phyloP scores from a whole-genome alignment of 2,888 invertebrate genomes.

The Trachelus troglodyta region DNA sequence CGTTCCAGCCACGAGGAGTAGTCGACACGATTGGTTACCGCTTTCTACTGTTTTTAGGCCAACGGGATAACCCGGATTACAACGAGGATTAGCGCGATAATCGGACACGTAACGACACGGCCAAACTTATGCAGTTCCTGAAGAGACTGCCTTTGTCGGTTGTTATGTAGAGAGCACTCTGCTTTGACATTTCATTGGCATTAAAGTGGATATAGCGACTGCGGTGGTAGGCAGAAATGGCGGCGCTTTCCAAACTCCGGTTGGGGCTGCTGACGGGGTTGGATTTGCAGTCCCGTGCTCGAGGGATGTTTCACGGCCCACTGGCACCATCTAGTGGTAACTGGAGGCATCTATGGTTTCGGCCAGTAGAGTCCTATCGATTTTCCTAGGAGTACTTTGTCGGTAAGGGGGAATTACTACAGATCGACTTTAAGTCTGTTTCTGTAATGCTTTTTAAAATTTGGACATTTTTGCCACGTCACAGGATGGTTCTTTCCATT shows the following conservation, averaged over 20 bases:
- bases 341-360: neutral
- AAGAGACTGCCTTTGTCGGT: slow-evolving; percentile 8
- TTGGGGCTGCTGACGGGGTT: slow-evolving; percentile 44
- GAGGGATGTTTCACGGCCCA: slow-evolving; percentile 31
- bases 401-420: neutral
- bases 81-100: neutral
- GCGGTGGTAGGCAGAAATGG: slow-evolving; percentile 60
- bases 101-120: neutral
- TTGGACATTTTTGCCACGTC: neutral
- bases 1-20: neutral
- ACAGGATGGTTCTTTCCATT: neutral
- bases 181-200: slow-evolving; percentile 59
- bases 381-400: neutral
- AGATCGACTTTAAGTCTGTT: neutral
- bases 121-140: slow-evolving; percentile 4
- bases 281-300: slow-evolving; percentile 32
- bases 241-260: slow-evolving; percentile 53
- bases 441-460: neutral
- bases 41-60: neutral
- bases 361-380: neutral
- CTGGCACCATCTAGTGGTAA: slow-evolving; percentile 42
- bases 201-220: slow-evolving; percentile 46
- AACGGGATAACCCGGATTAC: neutral
- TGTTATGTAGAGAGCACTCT: slow-evolving; percentile 25
- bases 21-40: neutral